Base-by-base conservation (phyloP, 2,113 vertebrate species). In the Morone saxatilis region DNA sequence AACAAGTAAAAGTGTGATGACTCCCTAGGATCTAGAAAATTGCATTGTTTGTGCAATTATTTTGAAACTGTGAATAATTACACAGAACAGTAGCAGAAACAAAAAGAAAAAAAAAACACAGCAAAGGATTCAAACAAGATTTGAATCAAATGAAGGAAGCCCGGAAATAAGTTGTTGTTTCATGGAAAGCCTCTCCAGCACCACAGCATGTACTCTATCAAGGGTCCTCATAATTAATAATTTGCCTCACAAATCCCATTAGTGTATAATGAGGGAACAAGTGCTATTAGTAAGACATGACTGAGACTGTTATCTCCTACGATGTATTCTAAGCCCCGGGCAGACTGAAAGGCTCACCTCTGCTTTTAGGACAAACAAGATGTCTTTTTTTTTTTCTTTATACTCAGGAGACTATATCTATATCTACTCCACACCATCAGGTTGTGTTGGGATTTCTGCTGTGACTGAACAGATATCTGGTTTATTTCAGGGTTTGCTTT, bases 211-310 rank as follows among this genome's bases (percentile, higher is more conserved):
- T 65, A 40, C 63, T 73, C 62, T 73, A 69, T 83, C 72, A 62
- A 75, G 73, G 75, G 66, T 59, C 38, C 66, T 68, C n/a, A 56
- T 86, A 88, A 90, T 90, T 79, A 80, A 88, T 90, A 67, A 83
- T 91, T 87, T 86, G 76, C 69, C 80, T 91, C 89, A 73, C 76
- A 89, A 86, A 92, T 91, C 84, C 72, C 69, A 87, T 88, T 87
- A 91, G 88, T 53, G 61, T 20, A 78, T 86, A 86, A 92, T 88
- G 76, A 87, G 77, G 71, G 81, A 90, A 83, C 72, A 90, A 80
- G 70, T 79, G n/a, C 78, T 80, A 71, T 81, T 85, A 89, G 76
- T 59, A 68, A 67, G 71, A 86, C 81, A 76, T 57, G 25, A 85
- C 41, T 40, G 56, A 67, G 69, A 57, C 3, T 11, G 66, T 86